Percentiles rank a stretch among this genome's conserved stretches.
Conservation (phyloP, 2,113 vertebrate genomes). For the Sinocyclocheilus grahami region DNA sequence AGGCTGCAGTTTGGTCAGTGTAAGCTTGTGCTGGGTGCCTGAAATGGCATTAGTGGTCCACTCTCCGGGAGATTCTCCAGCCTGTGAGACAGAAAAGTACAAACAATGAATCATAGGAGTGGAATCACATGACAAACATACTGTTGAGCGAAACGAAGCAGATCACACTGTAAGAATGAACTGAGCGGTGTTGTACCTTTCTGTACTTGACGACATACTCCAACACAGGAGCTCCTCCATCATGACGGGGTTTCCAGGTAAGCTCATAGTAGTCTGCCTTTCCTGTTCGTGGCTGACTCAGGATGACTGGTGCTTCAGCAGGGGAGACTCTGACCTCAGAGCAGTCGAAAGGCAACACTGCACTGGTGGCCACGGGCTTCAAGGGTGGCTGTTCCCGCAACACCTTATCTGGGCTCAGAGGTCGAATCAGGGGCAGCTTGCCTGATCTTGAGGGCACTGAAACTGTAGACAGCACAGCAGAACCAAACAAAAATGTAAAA, state of each 20-base stretch:
- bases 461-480: background rate
- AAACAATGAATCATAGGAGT: background rate
- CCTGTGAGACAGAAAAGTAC: slow-evolving; percentile 71
- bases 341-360: slow-evolving; percentile 76
- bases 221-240: slow-evolving; percentile 81
- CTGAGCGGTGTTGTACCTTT: slow-evolving; percentile 78
- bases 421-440: slow-evolving; percentile 70
- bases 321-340: slow-evolving; percentile 71
- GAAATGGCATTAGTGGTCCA: slow-evolving; percentile 86
- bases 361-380: slow-evolving; percentile 62
- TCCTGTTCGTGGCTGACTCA: slow-evolving; percentile 91
- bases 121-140: background rate
- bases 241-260: slow-evolving; percentile 90
- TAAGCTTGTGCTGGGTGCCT: slow-evolving; percentile 83
- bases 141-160: background rate
- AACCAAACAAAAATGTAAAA: background rate
- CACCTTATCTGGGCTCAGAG: slow-evolving; percentile 75
- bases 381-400: slow-evolving; percentile 73
- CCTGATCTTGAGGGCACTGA: slow-evolving; percentile 64
- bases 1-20: slow-evolving; percentile 86
- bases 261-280: slow-evolving; percentile 93
- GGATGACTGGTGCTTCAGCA: slow-evolving; percentile 91
- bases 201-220: slow-evolving; percentile 93
- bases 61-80: slow-evolving; percentile 79
- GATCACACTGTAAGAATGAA: background rate